phyloP scores from a whole-genome alignment of 2,113 vertebrate species.

The Grus americana region DNA sequence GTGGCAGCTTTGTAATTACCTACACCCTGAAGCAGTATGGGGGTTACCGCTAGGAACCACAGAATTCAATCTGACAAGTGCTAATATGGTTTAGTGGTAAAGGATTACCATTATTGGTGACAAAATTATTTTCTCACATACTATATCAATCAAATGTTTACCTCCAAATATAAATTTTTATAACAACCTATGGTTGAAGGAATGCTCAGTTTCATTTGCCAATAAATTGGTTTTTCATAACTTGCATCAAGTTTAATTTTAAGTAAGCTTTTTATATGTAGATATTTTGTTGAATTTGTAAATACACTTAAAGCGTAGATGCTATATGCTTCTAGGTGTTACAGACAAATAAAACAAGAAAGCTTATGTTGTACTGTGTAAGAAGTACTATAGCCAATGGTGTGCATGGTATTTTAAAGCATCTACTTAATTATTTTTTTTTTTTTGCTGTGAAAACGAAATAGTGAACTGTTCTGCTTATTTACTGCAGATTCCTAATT shows the following conservation, averaged over 20 bases:
- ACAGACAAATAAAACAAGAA: conserved; percentile 64
- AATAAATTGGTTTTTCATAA: conserved; percentile 95
- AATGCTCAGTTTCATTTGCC: conserved; percentile 88
- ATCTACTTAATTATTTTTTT: conserved; percentile 74
- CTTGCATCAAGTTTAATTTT: conserved; percentile 99
- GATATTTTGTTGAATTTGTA: conserved; percentile 97
- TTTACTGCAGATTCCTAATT: conserved; percentile 32
- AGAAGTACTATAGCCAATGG: conserved; percentile 78
- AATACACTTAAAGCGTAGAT: conserved; percentile 84
- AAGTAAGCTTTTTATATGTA: conserved; percentile 89
- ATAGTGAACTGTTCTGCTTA: conserved; percentile 54
- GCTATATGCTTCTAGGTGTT: conserved; percentile 81
- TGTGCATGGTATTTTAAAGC: conserved; percentile 82
- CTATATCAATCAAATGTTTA: conserved; percentile 72
- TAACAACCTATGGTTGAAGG: conserved; percentile 82
- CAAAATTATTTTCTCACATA: conserved; percentile 42
- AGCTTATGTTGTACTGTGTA: conserved; percentile 80
- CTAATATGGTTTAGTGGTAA: conserved; percentile 36
- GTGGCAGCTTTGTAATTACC: conserved; percentile 31
- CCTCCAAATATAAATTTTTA: conserved; percentile 79
- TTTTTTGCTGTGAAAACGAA: conserved; percentile 80
- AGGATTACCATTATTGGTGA: neutral
- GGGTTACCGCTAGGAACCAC: neutral
- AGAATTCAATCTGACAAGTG: conserved; percentile 37
- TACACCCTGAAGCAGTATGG: conserved; percentile 23